A percentile compares a stretch with the other conserved stretches of the same genome.
These are phyloP conservation scores for Lacerta bilineata DNA, from an alignment of 2,797 vertebrate genomes.

Conservation along the genomic window DNA sequence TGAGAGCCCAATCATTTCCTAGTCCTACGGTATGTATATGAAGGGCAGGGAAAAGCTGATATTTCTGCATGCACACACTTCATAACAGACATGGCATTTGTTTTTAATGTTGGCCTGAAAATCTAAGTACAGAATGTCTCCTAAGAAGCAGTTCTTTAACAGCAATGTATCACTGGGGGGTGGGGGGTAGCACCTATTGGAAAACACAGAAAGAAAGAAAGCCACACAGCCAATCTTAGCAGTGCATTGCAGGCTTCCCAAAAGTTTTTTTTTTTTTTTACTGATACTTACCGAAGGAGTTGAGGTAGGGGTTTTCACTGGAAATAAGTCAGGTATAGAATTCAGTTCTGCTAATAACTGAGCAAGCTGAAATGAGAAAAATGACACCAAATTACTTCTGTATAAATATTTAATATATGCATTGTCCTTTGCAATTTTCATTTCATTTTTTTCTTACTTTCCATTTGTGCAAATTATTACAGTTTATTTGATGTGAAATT, in stretches of 20 bases:
- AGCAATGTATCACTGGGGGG: constrained; percentile 12
- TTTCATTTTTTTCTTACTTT: not conserved
- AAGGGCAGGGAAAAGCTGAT: not conserved
- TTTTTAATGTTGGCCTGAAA: not conserved
- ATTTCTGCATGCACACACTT: not conserved
- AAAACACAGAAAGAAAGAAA: not conserved
- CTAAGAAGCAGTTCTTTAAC: not conserved
- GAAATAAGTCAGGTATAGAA: constrained; percentile 87
- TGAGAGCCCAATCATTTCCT: not conserved
- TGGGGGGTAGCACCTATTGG: not conserved
- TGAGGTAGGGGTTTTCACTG: constrained; percentile 76
- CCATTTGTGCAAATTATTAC: constrained; percentile 29
- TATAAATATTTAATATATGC: constrained; percentile 18
- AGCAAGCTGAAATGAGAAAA: constrained; percentile 85
- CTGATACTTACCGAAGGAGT: constrained; percentile 82
- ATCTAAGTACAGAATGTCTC: not conserved
- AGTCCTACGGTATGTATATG: not conserved
- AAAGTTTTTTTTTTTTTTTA: not conserved
- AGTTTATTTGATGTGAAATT: not conserved
- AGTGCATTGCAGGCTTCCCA: not conserved
- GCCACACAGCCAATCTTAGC: rapidly evolving
- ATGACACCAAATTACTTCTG: constrained; percentile 40
- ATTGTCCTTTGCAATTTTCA: not conserved
- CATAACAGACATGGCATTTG: not conserved
- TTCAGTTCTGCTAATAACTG: constrained; percentile 92